Evolutionary conservation across 2,797 vertebrate genomes (phyloP), one percentile per base, ranked within the genome.

Genomic region (Catostomus latipinnis): DNA sequence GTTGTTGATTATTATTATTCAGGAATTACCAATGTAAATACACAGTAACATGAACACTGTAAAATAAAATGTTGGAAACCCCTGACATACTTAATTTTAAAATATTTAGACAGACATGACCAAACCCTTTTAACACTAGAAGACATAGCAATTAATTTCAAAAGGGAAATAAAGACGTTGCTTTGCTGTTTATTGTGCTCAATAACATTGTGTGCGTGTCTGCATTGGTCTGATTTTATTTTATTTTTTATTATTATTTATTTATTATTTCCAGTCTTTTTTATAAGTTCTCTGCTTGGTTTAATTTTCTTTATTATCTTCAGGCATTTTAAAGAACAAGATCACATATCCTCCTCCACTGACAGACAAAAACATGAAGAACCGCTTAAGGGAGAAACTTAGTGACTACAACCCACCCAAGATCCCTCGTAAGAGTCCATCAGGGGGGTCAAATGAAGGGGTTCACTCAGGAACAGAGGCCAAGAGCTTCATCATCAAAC

Each of bases 281-380:
- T 11, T 53, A 43, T 43, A 9, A 11, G 11, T 11, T 63, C 11
- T n/a, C 13, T 50, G 22, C 69, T n/a, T 58, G 1, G 34, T 34
- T 34, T 34, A 34, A 34, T n/a, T 13, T 8, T 9, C 56, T 34
- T 74, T 13, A 5, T 52, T 48, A 16, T 53, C 65, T 50, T 50
- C 78, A 97, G 96, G 96, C 78, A 97, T 97, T 87, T 83, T 97
- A 82, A 97, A 97, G 86, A 97, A 96, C 80, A 95, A 91, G 87
- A 94, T 94, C 66, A 93, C 91, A 13, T 95, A 94, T 82, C 95
- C 95, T 8, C 96, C 95, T 0, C 95, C 94, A 0, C 87, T 96
- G 74, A 89, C 91, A 0, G 95, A 96, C 81, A 94, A 93, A 87
- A 94, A 94, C 7, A 88, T 94, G 82, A 94, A 93, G 90, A 93